Base-by-base conservation (phyloP, 2,888 invertebrate species). In the Aphidoletes aphidimyza region DNA sequence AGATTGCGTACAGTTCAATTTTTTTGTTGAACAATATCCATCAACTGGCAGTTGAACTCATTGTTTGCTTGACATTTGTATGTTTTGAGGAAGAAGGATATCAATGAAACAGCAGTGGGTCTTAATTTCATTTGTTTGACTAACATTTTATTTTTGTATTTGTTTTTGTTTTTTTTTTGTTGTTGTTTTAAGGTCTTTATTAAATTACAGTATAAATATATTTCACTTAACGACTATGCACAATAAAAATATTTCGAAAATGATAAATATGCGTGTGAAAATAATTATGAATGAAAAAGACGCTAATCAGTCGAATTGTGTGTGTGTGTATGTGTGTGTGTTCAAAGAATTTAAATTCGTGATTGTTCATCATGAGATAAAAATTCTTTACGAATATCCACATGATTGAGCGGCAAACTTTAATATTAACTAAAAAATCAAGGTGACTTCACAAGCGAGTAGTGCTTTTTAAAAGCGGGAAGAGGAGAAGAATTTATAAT, bases 211-310 rank as follows among this genome's bases (percentile, higher is more conserved):
- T 69, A 69, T 69, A 69, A 69, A 69, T 30, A 69, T 30, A 30
- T n/a, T n/a, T 69, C 69, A 69, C 69, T 69, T 69, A 69, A 30
- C 11, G 30, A 14, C 22, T 54, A 49, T 54, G 14, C 69, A 69
- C 11, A 30, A 69, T 69, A 69, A 34, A 30, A 69, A 69, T 69
- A 69, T 30, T 11, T 30, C 30, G 11, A 34, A 69, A 69, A 69
- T 30, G 34, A 69, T 69, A 30, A 69, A 69, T 30, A 30, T 69
- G 69, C 19, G 26, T 54, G 54, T 14, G 42, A 42, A 42, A 22
- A 54, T 14, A 47, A 54, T 14, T 54, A 54, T 54, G 69, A 69
- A 69, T 69, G 34, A 69, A 54, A 54, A 54, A 17, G n/a, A 54
- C 26, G 22, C 26, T 2, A 54, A 54, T 54, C 54, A n/a, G 5